Base-by-base conservation (phyloP, 2,113 vertebrate genomes). In the Apus apus region DNA sequence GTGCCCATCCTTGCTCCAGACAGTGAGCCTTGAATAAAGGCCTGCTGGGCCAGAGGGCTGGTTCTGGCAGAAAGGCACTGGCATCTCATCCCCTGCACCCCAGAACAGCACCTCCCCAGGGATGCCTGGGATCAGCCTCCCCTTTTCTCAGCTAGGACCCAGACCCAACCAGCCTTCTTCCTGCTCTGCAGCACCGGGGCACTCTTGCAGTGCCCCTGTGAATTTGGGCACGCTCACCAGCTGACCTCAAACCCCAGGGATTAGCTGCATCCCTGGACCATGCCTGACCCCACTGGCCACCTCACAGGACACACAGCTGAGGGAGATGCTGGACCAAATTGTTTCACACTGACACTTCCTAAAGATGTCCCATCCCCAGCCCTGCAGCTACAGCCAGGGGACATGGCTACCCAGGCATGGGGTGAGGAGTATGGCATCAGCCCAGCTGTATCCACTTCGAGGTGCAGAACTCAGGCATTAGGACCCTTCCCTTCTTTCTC, bases 261-360 rank as follows among this genome's bases (percentile, higher is more conserved):
- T 48, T 29, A 74, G n/a, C 60, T 74, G 32, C 26, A 60, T 40
- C 36, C 61, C 58, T 5, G 1, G 50, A 61, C 6, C 1, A 5
- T 0, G 0, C 48, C 48, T 13, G 22, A 38, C 8, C 46, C 11
- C 46, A 5, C 2, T 2, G 9, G 45, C 46, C 4, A 1, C 22
- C 32, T 20, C 23, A 5, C 2, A 18, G 26, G 48, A 36, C 26
- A 20, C 0, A 0, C 0, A 2, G 18, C 21, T 54, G 65, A 22
- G 38, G 48, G 76, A 79, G 43, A 38, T 3, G 16, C 57, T 2
- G 3, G 6, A 40, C 34, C 8, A 22, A 51, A 36, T 6, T 23
- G 23, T 43, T 81, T 48, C 29, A 66, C 25, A 25, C 50, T 1
- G 3, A 53, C 27, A 2, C 38, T 9, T 75, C 74, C 85, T 48